A percentile compares a stretch with the other conserved stretches of the same genome.
Evolutionary conservation across 2,888 invertebrate species (phyloP).

Genomic region (Cerastoderma edule): DNA sequence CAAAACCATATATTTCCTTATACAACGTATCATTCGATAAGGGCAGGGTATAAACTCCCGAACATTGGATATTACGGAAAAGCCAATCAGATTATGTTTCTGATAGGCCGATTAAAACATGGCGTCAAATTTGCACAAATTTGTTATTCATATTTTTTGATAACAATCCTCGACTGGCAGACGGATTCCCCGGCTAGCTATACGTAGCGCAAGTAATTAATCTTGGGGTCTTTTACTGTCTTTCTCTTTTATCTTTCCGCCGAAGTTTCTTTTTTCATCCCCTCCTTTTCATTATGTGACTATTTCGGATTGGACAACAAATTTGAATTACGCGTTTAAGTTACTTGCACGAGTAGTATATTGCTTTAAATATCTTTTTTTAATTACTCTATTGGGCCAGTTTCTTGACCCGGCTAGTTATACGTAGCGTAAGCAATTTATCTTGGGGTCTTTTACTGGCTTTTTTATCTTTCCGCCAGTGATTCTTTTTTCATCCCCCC

Average conservation of each 20-base stretch:
- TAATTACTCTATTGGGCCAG: no score
- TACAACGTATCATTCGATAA: slow-evolving; percentile 2
- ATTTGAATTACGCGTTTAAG: no score
- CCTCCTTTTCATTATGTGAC: no score
- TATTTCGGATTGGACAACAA: no score
- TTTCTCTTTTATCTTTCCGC: slow-evolving; percentile 13
- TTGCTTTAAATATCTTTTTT: no score
- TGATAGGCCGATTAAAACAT: slow-evolving; percentile 18
- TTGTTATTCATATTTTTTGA: slow-evolving; percentile 52
- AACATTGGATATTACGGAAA: slow-evolving; percentile 11
- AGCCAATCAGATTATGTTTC: slow-evolving; percentile 8
- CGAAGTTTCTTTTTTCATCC: no score
- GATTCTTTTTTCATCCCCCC: no score
- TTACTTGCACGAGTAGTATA: no score
- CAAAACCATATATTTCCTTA: no score
- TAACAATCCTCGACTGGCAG: slow-evolving; percentile 24
- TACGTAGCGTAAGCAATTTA: slow-evolving; percentile 44
- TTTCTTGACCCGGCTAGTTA: slow-evolving; percentile 13
- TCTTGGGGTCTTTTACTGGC: slow-evolving; percentile 40
- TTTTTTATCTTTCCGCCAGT: slow-evolving; percentile 2
- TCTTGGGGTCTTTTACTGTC: slow-evolving; percentile 41
- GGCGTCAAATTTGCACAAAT: slow-evolving; percentile 56
- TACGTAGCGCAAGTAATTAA: slow-evolving; percentile 45
- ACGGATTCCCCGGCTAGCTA: slow-evolving; percentile 31
- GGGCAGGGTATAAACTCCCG: slow-evolving; percentile 1